Percentiles rank a stretch among this genome's conserved stretches.
Evolutionary conservation across 2,113 vertebrate species (phyloP).

Genomic region (Orthochromis indermauri): DNA sequence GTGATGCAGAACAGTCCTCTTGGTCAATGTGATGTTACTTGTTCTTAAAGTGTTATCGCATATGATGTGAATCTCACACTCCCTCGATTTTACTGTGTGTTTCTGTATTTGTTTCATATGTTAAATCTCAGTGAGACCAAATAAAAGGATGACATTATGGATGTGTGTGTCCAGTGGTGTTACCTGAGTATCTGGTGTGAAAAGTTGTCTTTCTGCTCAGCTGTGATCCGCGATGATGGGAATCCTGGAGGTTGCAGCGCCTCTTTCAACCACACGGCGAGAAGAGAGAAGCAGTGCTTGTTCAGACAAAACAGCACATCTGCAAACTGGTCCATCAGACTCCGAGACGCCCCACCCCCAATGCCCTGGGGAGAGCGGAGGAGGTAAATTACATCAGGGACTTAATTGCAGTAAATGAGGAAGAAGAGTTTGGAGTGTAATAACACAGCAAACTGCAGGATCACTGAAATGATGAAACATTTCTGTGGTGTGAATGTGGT

Average conservation of each 20-base stretch:
- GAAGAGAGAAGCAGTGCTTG: constrained; percentile 93
- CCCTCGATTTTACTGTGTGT: background rate
- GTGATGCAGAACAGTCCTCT: background rate
- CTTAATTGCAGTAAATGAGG: background rate
- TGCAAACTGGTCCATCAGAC: constrained; percentile 95
- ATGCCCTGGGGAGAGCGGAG: constrained; percentile 73
- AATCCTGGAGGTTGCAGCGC: constrained; percentile 88
- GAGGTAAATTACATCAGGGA: background rate
- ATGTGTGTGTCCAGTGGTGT: background rate
- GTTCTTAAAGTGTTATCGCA: background rate
- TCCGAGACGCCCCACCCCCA: constrained; percentile 91
- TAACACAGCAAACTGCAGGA: background rate
- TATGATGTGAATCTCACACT: background rate
- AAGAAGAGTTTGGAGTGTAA: background rate
- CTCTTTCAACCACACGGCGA: constrained; percentile 92
- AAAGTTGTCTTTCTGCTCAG: constrained; percentile 91
- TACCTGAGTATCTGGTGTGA: constrained; percentile 97
- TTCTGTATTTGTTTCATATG: background rate
- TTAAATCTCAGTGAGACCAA: background rate
- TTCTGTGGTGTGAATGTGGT: background rate
- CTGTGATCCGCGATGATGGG: constrained; percentile 84
- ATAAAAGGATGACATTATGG: background rate
- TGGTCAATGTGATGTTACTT: background rate
- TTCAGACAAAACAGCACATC: constrained; percentile 94
- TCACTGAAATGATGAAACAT: background rate